These are phyloP conservation scores for Lasioglossum pauxillum DNA, from an alignment of 2,888 invertebrate genomes.

Conservation along the genomic window DNA sequence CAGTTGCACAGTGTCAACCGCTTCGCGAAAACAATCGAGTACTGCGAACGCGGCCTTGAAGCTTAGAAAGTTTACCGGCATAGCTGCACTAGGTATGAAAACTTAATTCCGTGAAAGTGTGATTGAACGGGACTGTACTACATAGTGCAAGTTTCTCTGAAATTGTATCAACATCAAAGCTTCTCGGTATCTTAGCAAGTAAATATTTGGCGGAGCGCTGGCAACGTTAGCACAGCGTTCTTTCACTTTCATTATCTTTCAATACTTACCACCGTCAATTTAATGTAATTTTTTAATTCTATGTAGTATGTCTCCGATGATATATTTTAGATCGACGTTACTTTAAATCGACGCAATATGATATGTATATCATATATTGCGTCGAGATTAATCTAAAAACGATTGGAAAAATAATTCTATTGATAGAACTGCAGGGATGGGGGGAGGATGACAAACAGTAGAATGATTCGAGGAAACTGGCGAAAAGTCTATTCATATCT, in stretches of 20 bases:
- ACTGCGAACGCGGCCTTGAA: slow-evolving; percentile 46
- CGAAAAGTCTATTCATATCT: not conserved
- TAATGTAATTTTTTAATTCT: not conserved
- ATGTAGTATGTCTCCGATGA: no score
- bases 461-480: not conserved
- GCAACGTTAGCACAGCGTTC: not conserved
- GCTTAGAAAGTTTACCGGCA: slow-evolving; percentile 24
- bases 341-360: no score
- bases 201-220: not conserved
- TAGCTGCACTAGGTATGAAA: slow-evolving; percentile 25
- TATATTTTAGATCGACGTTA: no score
- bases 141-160: slow-evolving; percentile 1
- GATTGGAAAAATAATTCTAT: not conserved
- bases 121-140: not conserved
- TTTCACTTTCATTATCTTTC: no score
- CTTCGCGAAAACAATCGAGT: slow-evolving; percentile 37
- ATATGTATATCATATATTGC: no score
- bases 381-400: not conserved
- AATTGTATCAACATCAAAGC: slow-evolving; percentile 3
- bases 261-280: not conserved
- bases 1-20: slow-evolving; percentile 22
- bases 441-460: not conserved
- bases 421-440: not conserved
- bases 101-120: slow-evolving; percentile 24
- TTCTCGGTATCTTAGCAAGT: not conserved